Evolutionary conservation across 2,113 vertebrate genomes (phyloP).

Genomic region (Triplophysa dalaica): DNA sequence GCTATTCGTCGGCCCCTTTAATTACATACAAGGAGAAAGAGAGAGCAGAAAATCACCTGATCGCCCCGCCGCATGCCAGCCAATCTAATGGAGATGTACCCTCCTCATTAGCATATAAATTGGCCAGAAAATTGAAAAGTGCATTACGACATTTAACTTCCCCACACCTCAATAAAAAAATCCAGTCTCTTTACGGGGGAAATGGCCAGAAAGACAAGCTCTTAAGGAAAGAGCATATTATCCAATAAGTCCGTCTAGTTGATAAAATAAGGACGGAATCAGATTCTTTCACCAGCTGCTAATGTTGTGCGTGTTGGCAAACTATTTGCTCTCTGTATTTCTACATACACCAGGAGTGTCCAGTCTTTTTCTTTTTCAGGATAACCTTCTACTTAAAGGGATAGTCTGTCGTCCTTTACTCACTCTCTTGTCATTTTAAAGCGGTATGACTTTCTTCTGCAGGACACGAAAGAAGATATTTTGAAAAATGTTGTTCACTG

Average conservation of each 20-base stretch:
- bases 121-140: conserved; percentile 64
- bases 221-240: conserved; percentile 54
- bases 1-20: conserved; percentile 48
- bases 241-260: conserved; percentile 52
- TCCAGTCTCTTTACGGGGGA: conserved; percentile 40
- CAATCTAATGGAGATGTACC: conserved; percentile 62
- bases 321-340: neutral
- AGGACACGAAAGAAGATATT: too few species aligned
- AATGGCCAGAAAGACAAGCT: conserved; percentile 39
- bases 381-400: too few species aligned
- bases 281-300: conserved; percentile 37
- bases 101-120: conserved; percentile 64
- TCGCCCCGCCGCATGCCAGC: conserved; percentile 51
- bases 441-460: too few species aligned
- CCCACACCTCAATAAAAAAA: conserved; percentile 20
- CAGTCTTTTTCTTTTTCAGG: too few species aligned
- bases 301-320: conserved; percentile 28
- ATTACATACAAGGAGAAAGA: conserved; percentile 55
- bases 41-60: conserved; percentile 57
- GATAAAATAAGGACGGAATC: conserved; percentile 54
- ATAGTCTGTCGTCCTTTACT: too few species aligned
- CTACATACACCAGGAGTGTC: too few species aligned
- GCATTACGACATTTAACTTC: conserved; percentile 56
- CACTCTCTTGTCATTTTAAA: too few species aligned
- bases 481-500: too few species aligned